These are phyloP conservation scores for Diorhabda carinulata DNA, from an alignment of 1,140 invertebrate genomes.

Conservation along the genomic window DNA sequence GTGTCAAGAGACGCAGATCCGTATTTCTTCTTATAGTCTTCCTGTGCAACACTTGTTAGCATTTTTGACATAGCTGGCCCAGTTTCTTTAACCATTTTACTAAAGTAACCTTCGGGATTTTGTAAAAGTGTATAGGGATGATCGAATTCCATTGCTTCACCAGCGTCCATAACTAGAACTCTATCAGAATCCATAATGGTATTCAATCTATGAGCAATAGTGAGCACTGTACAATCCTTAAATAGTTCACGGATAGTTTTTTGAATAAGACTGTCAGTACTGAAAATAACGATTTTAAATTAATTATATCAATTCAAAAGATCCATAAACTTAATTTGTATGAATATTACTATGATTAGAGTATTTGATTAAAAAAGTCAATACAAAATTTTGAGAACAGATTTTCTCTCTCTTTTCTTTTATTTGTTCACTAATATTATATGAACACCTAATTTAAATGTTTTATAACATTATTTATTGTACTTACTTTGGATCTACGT, in stretches of 20 bases:
- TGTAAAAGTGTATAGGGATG: slow-evolving; percentile 39
- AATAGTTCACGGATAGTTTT: slow-evolving; percentile 58
- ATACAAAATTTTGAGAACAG: not conserved
- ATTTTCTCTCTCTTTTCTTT: not conserved
- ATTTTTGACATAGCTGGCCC: slow-evolving; percentile 22
- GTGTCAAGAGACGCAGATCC: not conserved
- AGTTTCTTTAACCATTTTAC: slow-evolving; percentile 67
- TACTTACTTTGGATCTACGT: slow-evolving; percentile 46
- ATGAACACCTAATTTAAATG: not conserved
- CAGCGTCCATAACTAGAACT: slow-evolving; percentile 46
- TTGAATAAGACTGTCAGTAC: slow-evolving; percentile 59
- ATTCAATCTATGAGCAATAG: slow-evolving; percentile 73
- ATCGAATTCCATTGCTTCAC: slow-evolving; percentile 42
- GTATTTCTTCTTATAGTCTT: slow-evolving; percentile 23
- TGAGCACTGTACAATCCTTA: slow-evolving; percentile 63
- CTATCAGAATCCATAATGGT: slow-evolving; percentile 65
- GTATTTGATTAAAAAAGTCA: not conserved
- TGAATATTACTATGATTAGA: not conserved
- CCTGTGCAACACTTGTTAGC: slow-evolving; percentile 24
- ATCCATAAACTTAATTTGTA: not conserved
- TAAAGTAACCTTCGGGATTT: slow-evolving; percentile 55
- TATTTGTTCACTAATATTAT: not conserved
- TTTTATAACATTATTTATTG: not conserved
- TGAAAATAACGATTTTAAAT: not conserved
- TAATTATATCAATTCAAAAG: not conserved